These are phyloP conservation scores for Anguilla anguilla DNA, from an alignment of 2,797 vertebrate species.

Conservation along the genomic window DNA sequence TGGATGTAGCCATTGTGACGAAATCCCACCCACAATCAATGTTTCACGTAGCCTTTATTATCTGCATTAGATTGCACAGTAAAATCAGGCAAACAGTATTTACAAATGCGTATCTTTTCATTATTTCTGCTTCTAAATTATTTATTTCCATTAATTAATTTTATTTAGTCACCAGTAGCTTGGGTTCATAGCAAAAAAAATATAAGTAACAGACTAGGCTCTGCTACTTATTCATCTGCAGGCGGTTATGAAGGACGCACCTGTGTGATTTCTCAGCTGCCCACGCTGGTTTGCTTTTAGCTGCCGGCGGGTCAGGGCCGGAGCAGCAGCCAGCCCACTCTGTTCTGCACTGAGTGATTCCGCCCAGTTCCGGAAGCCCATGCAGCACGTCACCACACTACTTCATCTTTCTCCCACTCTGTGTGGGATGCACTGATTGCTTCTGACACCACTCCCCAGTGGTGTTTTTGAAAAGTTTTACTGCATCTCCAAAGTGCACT, in stretches of 20 bases:
- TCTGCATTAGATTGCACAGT: neutral
- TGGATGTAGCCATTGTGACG: neutral
- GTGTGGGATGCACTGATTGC: constrained; percentile 18
- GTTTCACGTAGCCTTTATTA: neutral
- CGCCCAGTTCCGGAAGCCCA: neutral
- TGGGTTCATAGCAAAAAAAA: neutral
- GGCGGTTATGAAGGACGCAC: neutral
- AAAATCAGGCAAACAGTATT: neutral
- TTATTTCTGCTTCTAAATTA: neutral
- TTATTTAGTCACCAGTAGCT: neutral
- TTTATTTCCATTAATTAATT: neutral
- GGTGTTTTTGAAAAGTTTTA: neutral
- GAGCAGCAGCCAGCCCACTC: constrained; percentile 9
- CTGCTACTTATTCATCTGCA: constrained; percentile 4
- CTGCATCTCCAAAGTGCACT: neutral
- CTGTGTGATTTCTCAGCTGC: neutral
- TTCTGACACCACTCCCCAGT: constrained; percentile 20
- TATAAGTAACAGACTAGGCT: neutral
- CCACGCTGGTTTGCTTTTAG: neutral
- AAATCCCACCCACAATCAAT: neutral
- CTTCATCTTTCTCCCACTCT: constrained; percentile 17
- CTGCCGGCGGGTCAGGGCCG: neutral
- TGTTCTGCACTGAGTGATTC: neutral
- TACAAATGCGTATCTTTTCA: neutral
- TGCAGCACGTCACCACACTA: neutral